Evolutionary conservation across 1,140 invertebrate genomes (phyloP), one percentile per base, ranked within the genome.

Genomic region (Lepidurus packardi): DNA sequence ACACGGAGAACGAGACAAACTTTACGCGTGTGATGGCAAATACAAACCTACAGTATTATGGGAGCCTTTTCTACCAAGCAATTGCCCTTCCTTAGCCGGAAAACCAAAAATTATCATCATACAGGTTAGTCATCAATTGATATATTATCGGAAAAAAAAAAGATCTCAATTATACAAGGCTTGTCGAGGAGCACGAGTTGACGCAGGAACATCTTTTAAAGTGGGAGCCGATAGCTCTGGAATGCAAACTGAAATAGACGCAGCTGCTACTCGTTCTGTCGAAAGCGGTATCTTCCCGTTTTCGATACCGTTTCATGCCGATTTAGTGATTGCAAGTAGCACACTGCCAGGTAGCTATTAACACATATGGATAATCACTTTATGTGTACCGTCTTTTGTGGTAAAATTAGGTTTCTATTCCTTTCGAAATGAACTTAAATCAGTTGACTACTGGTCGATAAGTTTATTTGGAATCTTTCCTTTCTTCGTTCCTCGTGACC

Each of bases 81-180:
- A 90, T 80, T 97, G 95, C 82, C 90, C 90, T 24, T 88, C 91
- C 77, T 86, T 98, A 73, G 93, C 93, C 81, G 96, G 96, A 16
- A 97, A 97, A 85, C 95, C 95, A 10, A 97, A 97, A 84, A 79
- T 97, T 73, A 96, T 96, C 84, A 95, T 97, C 81, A 92, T 97
- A 81, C 94, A 92, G 85, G 90, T 89, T 82, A 79, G 79, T 80
- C 73, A 78, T 25, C 3, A 44, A 75, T 43, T 11, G 21, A 6
- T 43, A 34, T 34, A 13, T 73, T 13, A 25, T 21, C 41, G 16
- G 16, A 34, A n/a, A 25, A 41, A 16, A 6, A 25, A 44, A 78
- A 11, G 13, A 43, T 43, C 13, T 75, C 0, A 65, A 79, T 75
- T 43, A 73, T 75, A 81, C 83, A 96, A 90, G 89, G 94, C 94